These are phyloP conservation scores for Meiosimyza decipiens DNA, from an alignment of 2,888 invertebrate genomes.

Conservation along the genomic window DNA sequence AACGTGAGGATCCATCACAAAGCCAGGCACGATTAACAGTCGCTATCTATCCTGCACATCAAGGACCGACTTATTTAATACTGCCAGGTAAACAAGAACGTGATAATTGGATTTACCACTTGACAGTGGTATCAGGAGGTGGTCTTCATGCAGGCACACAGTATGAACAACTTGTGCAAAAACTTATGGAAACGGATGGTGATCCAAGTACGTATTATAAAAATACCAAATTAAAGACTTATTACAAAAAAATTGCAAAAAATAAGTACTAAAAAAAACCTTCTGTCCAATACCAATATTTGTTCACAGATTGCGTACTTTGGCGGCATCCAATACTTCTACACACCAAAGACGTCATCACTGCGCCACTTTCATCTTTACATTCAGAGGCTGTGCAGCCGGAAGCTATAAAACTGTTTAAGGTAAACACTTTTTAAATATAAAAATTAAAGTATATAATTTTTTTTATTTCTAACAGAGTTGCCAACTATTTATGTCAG, in stretches of 20 bases:
- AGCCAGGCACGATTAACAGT: slow-evolving; percentile 83
- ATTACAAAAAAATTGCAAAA: too few relatives aligned
- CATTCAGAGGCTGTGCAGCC: slow-evolving; percentile 89
- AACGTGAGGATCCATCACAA: slow-evolving; percentile 79
- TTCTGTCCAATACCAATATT: too few relatives aligned
- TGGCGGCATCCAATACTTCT: slow-evolving; percentile 94
- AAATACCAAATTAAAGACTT: too few relatives aligned
- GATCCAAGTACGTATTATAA: slow-evolving; percentile 78
- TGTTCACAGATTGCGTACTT: slow-evolving; percentile 79
- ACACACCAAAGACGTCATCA: slow-evolving; percentile 91
- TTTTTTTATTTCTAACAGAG: slow-evolving; percentile 72
- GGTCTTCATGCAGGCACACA: slow-evolving; percentile 93
- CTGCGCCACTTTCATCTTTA: slow-evolving; percentile 89
- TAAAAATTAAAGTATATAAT: not conserved
- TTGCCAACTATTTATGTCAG: slow-evolving; percentile 95
- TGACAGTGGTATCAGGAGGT: slow-evolving; percentile 93
- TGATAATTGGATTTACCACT: slow-evolving; percentile 85
- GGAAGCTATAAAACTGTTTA: slow-evolving; percentile 93
- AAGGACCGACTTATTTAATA: slow-evolving; percentile 93
- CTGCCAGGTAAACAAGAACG: slow-evolving; percentile 94
- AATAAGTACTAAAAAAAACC: too few relatives aligned
- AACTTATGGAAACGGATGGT: slow-evolving; percentile 96
- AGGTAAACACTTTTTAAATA: slow-evolving; percentile 69
- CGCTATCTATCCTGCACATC: slow-evolving; percentile 93
- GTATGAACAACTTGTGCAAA: slow-evolving; percentile 94